A percentile compares a stretch with the other conserved stretches of the same genome.
Evolutionary conservation across 2,113 vertebrate species (phyloP).

Genomic region (Hyla sarda): DNA sequence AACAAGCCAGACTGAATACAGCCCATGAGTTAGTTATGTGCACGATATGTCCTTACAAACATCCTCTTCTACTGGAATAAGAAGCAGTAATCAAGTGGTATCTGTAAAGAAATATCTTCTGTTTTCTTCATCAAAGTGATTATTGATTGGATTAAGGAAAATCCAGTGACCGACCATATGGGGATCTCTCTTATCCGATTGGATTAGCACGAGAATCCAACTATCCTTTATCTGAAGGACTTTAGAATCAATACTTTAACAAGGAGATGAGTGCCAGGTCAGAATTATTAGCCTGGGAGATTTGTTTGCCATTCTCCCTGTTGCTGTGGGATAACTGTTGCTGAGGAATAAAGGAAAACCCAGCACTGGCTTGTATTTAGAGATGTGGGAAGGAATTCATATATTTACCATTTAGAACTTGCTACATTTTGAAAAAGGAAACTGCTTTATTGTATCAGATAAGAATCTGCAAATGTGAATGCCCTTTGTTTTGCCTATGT

Average conservation of each 20-base stretch:
- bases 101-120: slow-evolving; percentile 56
- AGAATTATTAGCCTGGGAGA: slow-evolving; percentile 66
- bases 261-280: slow-evolving; percentile 64
- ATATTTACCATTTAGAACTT: neutral
- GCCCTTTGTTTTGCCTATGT: neutral
- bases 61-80: neutral
- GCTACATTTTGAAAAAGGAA: neutral
- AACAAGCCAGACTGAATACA: neutral
- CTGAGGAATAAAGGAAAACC: slow-evolving; percentile 39
- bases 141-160: slow-evolving; percentile 77
- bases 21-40: neutral
- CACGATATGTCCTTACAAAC: neutral
- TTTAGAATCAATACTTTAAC: slow-evolving; percentile 66
- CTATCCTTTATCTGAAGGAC: slow-evolving; percentile 63
- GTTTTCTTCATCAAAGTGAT: slow-evolving; percentile 68
- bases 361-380: neutral
- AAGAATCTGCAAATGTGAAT: neutral
- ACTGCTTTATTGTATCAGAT: neutral
- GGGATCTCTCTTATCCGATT: slow-evolving; percentile 71
- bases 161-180: slow-evolving; percentile 68
- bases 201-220: slow-evolving; percentile 69
- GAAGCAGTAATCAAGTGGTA: slow-evolving; percentile 50
- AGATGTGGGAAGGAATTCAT: neutral
- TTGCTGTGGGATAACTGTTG: slow-evolving; percentile 55
- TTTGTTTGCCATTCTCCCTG: slow-evolving; percentile 48